Evolutionary conservation across 2,888 invertebrate genomes (phyloP), one percentile per base, ranked within the genome.

Genomic region (Sycophila texana): DNA sequence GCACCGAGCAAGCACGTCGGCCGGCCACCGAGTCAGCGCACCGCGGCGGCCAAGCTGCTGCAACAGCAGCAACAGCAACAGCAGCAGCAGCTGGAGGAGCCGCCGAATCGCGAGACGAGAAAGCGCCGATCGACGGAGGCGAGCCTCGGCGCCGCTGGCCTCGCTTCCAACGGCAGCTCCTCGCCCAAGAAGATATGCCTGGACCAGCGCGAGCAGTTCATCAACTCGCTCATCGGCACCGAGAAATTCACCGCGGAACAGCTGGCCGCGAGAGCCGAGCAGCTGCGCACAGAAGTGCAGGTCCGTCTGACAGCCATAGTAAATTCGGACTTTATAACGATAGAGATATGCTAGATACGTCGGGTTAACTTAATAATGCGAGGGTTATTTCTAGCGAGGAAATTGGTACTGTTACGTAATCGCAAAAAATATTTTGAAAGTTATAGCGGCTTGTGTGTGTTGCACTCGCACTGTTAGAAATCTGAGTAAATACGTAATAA

Each of bases 201-300:
- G 7, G 89, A 90, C 10, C 87, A 89, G 72, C 83, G 90, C 30
- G 90, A 90, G 78, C 86, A 88, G 57, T 88, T 87, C 77, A 87
- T 90, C 60, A 86, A 86, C 66, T 88, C 88, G 26, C 83, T 90
- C 4, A 86, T 90, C 18, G 88, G 89, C 26, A 85, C 85, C 78
- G 88, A 90, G n/a, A 87, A 87, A 82, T 83, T 87, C 74, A 87
- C 85, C 63, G 85, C 88, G 51, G 89, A 89, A 4, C 89, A 89
- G 81, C 84, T 90, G 12, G 86, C 88, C 12, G 84, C 83, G 4
- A 87, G 86, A 73, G 88, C 90, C 49, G 88, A 89, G 51, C 86
- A 87, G 78, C 84, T 90, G 20, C 86, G 88, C 18, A 84, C 86
- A 1, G 90, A 90, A 84, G 87, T 90, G 26, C 87, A 89, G 87